Percentiles rank a stretch among this genome's conserved stretches.
Conservation (phyloP, 2,113 vertebrate species). For the Hippocampus comes region DNA sequence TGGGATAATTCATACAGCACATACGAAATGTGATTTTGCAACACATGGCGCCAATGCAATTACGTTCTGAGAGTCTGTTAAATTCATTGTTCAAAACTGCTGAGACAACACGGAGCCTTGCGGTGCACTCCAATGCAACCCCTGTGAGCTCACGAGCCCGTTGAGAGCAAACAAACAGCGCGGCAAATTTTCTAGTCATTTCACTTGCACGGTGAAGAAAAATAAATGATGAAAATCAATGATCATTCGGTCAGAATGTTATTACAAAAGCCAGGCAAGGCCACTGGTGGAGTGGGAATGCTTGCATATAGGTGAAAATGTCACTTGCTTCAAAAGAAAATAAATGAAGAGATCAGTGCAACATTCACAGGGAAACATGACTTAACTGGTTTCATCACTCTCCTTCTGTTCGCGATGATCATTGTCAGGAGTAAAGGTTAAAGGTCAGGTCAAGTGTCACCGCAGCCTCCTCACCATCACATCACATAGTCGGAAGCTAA, state of each 20-base stretch:
- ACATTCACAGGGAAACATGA: no score
- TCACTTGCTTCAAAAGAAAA: background rate
- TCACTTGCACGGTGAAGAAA: conserved; percentile 18
- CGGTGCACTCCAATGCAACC: conserved; percentile 24
- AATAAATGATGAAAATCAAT: conserved; percentile 2
- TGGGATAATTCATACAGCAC: conserved; percentile 47
- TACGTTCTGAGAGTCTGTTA: conserved; percentile 49
- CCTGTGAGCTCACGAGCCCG: conserved; percentile 18
- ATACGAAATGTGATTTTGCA: conserved; percentile 40
- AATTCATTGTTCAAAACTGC: conserved; percentile 58
- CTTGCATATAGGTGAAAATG: background rate
- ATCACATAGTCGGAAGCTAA: background rate
- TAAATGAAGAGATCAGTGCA: background rate
- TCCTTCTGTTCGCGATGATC: no score
- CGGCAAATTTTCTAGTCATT: conserved; percentile 20
- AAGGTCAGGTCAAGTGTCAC: no score
- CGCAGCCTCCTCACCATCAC: no score
- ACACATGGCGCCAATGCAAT: conserved; percentile 29
- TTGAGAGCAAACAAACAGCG: conserved; percentile 30
- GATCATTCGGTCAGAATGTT: conserved; percentile 3
- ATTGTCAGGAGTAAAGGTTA: no score
- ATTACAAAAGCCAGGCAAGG: background rate
- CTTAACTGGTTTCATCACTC: no score
- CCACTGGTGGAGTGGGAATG: background rate
- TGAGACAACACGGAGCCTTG: conserved; percentile 47